These are phyloP conservation scores for Chaenogobius annularis DNA, from an alignment of 2,113 vertebrate genomes.

Conservation along the genomic window DNA sequence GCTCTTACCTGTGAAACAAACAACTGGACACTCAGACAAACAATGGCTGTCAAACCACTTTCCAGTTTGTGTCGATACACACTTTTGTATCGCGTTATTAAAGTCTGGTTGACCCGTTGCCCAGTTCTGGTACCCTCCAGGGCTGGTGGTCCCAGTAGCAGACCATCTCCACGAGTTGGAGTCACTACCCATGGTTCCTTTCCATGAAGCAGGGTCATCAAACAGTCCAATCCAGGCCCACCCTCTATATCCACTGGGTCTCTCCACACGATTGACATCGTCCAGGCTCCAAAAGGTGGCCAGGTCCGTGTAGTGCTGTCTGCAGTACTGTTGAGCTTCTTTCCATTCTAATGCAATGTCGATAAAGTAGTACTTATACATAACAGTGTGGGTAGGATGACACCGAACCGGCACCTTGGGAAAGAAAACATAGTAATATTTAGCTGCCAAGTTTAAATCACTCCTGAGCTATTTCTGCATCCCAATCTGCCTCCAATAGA, in stretches of 20 bases:
- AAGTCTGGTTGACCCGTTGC: neutral
- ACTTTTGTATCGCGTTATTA: neutral
- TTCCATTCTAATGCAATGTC: neutral
- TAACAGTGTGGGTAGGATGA: neutral
- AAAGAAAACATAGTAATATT: neutral
- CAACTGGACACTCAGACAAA: neutral
- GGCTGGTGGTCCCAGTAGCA: neutral
- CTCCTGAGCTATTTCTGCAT: no score
- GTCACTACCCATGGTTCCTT: neutral
- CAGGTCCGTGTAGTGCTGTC: neutral
- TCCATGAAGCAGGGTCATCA: neutral
- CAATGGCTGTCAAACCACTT: neutral
- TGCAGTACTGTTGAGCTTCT: neutral
- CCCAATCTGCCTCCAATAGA: neutral
- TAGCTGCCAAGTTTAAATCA: neutral
- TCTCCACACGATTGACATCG: neutral
- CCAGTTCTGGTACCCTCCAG: neutral
- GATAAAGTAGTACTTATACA: neutral
- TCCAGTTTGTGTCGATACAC: neutral
- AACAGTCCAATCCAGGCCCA: neutral
- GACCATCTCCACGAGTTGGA: conserved; percentile 1
- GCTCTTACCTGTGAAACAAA: neutral
- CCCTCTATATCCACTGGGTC: neutral
- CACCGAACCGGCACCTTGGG: neutral
- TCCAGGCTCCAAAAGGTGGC: conserved; percentile 2